Percentiles rank a stretch among this genome's conserved stretches.
Conservation (phyloP, 2,113 vertebrate species). For the Micronycteris hirsuta region DNA sequence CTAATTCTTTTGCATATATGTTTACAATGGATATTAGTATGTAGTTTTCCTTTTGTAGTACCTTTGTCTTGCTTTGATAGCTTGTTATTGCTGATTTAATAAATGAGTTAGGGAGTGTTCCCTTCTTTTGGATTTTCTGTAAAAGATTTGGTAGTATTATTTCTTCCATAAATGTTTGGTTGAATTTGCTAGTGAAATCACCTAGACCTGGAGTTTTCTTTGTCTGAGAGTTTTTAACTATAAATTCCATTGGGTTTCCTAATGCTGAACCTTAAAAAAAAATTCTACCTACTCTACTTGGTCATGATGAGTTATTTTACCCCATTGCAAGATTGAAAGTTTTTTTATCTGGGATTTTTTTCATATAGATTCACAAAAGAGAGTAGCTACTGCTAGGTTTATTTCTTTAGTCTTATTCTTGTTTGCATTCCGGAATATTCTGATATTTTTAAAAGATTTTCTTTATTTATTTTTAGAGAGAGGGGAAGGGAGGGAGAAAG, state of each 20-base stretch:
- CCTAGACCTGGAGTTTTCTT: neutral
- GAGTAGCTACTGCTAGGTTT: neutral
- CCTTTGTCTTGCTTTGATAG: neutral
- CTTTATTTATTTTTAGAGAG: too few relatives aligned
- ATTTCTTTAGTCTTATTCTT: neutral
- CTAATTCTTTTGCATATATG: neutral
- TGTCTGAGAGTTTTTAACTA: neutral
- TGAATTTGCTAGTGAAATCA: neutral
- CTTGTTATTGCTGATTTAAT: neutral
- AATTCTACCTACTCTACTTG: neutral
- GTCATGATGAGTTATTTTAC: neutral
- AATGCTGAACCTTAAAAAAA: neutral
- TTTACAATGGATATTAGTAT: neutral
- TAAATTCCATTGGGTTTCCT: neutral
- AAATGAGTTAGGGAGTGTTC: neutral
- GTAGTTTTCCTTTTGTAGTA: neutral
- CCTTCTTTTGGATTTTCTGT: neutral
- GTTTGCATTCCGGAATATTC: conserved; percentile 3
- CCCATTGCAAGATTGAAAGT: neutral
- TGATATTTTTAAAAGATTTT: too few relatives aligned
- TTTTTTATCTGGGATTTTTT: conserved; percentile 13
- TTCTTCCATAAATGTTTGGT: neutral
- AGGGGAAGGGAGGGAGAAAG: too few relatives aligned
- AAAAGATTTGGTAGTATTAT: neutral
- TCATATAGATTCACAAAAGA: neutral